phyloP scores from a whole-genome alignment of 2,113 vertebrate genomes.

The Xiphophorus hellerii region DNA sequence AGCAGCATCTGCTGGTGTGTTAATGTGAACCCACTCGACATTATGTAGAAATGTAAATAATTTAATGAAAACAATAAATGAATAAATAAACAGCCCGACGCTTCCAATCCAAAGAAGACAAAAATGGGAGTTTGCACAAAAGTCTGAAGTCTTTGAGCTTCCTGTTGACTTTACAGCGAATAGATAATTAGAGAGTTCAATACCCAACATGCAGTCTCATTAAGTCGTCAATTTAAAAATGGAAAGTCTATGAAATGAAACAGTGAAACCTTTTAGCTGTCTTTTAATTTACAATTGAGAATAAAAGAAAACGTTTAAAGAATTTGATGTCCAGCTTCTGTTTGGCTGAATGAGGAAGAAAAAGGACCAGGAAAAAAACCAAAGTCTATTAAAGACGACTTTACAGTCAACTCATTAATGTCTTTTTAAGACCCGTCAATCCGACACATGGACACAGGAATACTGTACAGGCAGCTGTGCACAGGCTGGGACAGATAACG shows the following conservation, averaged over 20 bases:
- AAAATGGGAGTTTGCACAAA: no score
- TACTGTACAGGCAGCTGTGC: slow-evolving; percentile 3
- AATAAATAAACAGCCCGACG: no score
- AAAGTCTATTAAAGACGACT: neutral
- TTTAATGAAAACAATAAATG: no score
- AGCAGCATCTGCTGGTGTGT: no score
- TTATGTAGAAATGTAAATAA: no score
- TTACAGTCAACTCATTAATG: neutral
- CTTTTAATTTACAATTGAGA: neutral
- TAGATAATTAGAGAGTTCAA: no score
- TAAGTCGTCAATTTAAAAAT: no score
- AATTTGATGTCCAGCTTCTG: neutral
- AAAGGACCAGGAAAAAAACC: neutral
- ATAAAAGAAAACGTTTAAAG: neutral
- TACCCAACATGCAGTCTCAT: no score
- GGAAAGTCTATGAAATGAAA: neutral
- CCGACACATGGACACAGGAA: slow-evolving; percentile 16
- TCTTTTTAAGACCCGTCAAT: neutral
- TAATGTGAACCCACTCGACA: no score
- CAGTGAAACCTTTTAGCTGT: neutral
- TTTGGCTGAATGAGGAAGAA: neutral
- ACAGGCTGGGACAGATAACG: slow-evolving; percentile 26
- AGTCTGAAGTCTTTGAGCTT: no score
- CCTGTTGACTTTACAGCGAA: no score
- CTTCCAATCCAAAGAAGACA: no score